Evolutionary conservation across 2,797 vertebrate genomes (phyloP), one percentile per base, ranked within the genome.

Genomic region (Caiman crocodilus): DNA sequence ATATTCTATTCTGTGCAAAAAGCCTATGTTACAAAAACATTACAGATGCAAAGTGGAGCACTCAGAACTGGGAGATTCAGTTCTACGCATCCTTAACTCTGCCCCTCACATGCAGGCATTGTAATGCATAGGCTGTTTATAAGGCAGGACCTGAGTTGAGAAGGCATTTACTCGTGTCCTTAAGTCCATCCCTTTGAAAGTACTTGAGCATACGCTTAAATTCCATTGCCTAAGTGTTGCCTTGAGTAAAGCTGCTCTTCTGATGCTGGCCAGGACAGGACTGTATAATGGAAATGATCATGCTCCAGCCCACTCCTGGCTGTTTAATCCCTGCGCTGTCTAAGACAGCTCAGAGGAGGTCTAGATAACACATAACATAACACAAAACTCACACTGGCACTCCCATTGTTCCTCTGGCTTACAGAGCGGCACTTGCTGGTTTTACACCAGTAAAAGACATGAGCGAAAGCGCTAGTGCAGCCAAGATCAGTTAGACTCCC

Each of bases 371-470:
- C 35, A 50, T 50, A 50, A 50, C 42, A 50, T 50, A 50, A 50
- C 42, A 50, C 42, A 50, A 50, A 50, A 50, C 42, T 50, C 42
- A 50, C 42, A 50, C 42, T 50, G 42, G 42, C 42, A 50, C 81
- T 87, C 30, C 13, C 87, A 55, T 55, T 90, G 58, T 87, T 89
- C 35, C 83, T 92, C 71, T 89, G 87, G 23, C 59, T 26, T 76
- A 79, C 78, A 65, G 10, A 56, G n/a, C 23, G 75, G 64, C 60
- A 55, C 76, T 50, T 92, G 81, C 76, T 82, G 81, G 83, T 75
- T 84, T 67, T 15, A 20, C 9, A 5, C 55, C 79, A 89, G 30
- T 58, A 67, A 78, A 55, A 61, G 26, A 28, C 26, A 26, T 63
- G 87, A 82, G 65, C 74, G 74, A 76, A 81, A 76, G 60, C 14